Conservation (phyloP, 2,888 invertebrate species). For the Seira sanloemensis region DNA sequence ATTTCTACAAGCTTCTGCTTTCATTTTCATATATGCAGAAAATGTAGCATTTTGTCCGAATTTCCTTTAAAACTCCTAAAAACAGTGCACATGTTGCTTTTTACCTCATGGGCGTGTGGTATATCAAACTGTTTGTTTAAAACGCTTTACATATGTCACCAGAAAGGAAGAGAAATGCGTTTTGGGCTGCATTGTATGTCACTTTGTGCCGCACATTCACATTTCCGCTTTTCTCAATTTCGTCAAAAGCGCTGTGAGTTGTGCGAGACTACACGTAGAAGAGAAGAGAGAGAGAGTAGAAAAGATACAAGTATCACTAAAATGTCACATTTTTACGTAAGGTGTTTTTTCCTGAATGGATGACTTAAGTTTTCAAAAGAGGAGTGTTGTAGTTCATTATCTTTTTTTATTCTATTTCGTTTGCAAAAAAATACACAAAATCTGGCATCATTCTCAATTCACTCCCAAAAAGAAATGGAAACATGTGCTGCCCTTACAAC, state of each 20-base stretch:
- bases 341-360: slow-evolving; percentile 3
- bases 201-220: background rate
- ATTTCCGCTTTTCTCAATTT: slow-evolving; percentile 10
- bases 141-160: slow-evolving; percentile 29
- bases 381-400: slow-evolving; percentile 8
- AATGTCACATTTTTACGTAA: slow-evolving; percentile 6
- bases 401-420: background rate
- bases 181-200: slow-evolving; percentile 23
- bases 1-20: background rate
- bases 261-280: no score
- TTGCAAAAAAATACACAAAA: slow-evolving; percentile 1
- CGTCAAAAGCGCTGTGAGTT: background rate
- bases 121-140: slow-evolving; percentile 14
- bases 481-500: background rate
- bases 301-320: slow-evolving; percentile 2
- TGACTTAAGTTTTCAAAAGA: background rate
- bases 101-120: slow-evolving; percentile 25
- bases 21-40: background rate
- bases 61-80: background rate
- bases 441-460: no score
- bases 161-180: slow-evolving; percentile 31
- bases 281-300: slow-evolving; percentile 14
- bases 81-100: background rate
- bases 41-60: no score
- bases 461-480: background rate